Evolutionary conservation across 2,797 vertebrate species (phyloP).

Genomic region (Pteronotus mesoamericanus): DNA sequence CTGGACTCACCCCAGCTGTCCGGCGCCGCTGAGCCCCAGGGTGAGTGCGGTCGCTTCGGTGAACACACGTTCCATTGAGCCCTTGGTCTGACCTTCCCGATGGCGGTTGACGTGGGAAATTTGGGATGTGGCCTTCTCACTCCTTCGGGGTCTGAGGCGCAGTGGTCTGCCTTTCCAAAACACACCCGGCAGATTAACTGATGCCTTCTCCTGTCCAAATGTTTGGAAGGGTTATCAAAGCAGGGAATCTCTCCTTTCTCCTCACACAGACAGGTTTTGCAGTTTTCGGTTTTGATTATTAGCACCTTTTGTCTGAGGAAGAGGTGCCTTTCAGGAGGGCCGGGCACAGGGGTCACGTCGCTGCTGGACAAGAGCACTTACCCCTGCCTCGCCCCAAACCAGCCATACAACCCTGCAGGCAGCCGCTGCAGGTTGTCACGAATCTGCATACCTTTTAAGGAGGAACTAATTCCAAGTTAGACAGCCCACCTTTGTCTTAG

Average conservation of each 20-base stretch:
- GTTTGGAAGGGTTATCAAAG: not conserved
- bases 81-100: accelerated
- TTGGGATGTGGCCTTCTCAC: not conserved
- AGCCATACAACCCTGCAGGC: accelerated
- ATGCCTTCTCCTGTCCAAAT: not conserved
- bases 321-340: not conserved
- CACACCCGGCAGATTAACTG: no score
- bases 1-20: conserved; percentile 81
- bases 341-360: accelerated
- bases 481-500: not conserved
- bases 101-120: accelerated
- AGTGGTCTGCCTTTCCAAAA: not conserved
- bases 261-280: not conserved
- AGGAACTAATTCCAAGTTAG: not conserved
- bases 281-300: accelerated
- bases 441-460: not conserved
- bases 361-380: not conserved
- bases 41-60: conserved; percentile 45
- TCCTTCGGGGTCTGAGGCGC: accelerated
- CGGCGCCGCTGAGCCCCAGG: conserved; percentile 76
- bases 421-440: accelerated
- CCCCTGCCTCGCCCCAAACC: not conserved
- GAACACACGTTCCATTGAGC: accelerated
- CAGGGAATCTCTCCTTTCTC: not conserved
- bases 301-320: not conserved